Evolutionary conservation across 2,113 vertebrate species (phyloP).

Genomic region (Larimichthys crocea): DNA sequence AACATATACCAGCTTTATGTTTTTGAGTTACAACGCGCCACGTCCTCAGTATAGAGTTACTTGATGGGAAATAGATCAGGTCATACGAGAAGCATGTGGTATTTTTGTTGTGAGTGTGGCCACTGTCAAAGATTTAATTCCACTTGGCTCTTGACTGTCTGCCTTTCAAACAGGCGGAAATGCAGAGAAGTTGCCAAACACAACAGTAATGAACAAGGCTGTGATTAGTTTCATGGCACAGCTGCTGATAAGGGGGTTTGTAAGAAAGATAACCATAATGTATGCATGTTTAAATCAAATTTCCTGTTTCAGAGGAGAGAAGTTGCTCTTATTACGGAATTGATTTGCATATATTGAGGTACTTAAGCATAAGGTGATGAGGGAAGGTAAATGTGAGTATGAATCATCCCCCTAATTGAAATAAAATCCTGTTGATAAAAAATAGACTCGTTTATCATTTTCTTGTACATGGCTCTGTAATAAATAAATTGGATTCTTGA

Average conservation of each 20-base stretch:
- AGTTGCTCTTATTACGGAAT: constrained; percentile 33
- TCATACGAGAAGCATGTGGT: constrained; percentile 56
- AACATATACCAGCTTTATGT: constrained; percentile 5
- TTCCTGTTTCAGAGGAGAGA: constrained; percentile 5
- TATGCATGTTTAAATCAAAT: constrained; percentile 44
- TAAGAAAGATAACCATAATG: constrained; percentile 8
- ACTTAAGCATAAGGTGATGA: constrained; percentile 20
- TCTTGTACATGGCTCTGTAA: constrained; percentile 7
- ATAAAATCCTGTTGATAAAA: constrained; percentile 32
- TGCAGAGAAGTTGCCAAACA: constrained; percentile 60
- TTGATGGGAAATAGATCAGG: constrained; percentile 61
- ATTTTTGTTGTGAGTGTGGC: constrained; percentile 64
- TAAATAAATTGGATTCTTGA: constrained; percentile 1
- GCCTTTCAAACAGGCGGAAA: constrained; percentile 43
- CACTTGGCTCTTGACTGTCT: constrained; percentile 51
- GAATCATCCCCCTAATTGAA: constrained; percentile 30
- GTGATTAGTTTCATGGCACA: constrained; percentile 41
- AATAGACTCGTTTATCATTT: constrained; percentile 32
- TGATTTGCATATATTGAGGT: constrained; percentile 38
- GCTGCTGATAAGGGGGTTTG: constrained; percentile 10
- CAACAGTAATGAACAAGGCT: constrained; percentile 52
- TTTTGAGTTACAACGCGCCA: constrained; percentile 10
- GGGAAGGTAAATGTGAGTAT: constrained; percentile 30
- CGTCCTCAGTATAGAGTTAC: constrained; percentile 60
- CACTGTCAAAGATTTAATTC: constrained; percentile 45